Evolutionary conservation across 2,888 invertebrate genomes (phyloP).

Genomic region (Emesis russula): DNA sequence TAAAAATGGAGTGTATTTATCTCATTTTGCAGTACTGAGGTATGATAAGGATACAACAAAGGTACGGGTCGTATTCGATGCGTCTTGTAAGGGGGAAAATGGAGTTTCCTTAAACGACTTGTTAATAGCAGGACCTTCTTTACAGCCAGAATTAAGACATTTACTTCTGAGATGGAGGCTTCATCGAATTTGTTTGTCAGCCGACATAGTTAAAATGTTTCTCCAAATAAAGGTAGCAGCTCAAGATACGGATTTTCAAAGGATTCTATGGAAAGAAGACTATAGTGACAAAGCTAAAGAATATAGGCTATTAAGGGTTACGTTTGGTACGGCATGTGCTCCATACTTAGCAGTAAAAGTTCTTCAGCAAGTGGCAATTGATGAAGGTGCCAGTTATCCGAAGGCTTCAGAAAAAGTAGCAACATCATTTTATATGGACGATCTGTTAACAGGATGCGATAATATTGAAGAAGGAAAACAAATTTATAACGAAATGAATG

Average conservation of each 20-base stretch:
- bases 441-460: slow-evolving; percentile 40
- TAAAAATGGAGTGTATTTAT: slow-evolving; percentile 51
- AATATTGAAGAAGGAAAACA: slow-evolving; percentile 21
- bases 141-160: slow-evolving; percentile 46
- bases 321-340: slow-evolving; percentile 27
- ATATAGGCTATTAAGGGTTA: not conserved
- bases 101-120: too few relatives aligned
- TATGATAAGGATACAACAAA: slow-evolving; percentile 34
- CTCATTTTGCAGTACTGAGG: slow-evolving; percentile 56
- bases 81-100: too few relatives aligned
- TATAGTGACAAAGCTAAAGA: not conserved
- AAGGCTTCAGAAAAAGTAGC: not conserved
- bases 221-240: not conserved
- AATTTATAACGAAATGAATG: slow-evolving; percentile 33
- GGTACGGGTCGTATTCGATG: too few relatives aligned
- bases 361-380: not conserved
- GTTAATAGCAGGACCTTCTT: too few relatives aligned
- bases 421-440: slow-evolving; percentile 39
- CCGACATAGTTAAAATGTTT: not conserved
- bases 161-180: slow-evolving; percentile 63
- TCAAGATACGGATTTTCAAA: not conserved
- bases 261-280: slow-evolving; percentile 17
- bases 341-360: slow-evolving; percentile 18
- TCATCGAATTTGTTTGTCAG: not conserved
- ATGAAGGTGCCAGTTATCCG: not conserved